phyloP scores from a whole-genome alignment of 2,888 invertebrate genomes.

The Tiphia femorata region DNA sequence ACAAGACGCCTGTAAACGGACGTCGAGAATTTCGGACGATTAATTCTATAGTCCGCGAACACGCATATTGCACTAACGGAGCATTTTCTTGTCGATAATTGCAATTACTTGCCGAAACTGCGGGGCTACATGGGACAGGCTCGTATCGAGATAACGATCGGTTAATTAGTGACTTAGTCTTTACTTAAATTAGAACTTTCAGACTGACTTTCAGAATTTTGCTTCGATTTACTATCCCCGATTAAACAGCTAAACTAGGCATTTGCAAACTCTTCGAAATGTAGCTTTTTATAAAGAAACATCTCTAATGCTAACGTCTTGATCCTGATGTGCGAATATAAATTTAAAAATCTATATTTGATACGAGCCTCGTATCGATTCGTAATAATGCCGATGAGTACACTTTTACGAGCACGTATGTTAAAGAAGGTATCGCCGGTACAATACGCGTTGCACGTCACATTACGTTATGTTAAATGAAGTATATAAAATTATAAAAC shows the following conservation, averaged over 20 bases:
- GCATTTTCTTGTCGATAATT: slow-evolving; percentile 37
- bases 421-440: not conserved
- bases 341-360: not conserved
- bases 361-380: slow-evolving; percentile 18
- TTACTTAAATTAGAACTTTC: no score
- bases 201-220: no score
- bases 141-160: not conserved
- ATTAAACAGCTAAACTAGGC: no score
- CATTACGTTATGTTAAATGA: slow-evolving; percentile 37
- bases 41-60: slow-evolving; percentile 28
- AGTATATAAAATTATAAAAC: slow-evolving; percentile 60
- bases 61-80: slow-evolving; percentile 49
- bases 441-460: slow-evolving; percentile 11
- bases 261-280: not conserved
- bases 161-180: not conserved
- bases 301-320: no score
- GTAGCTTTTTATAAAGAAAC: not conserved
- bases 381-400: not conserved
- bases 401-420: not conserved
- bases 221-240: no score
- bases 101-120: slow-evolving; percentile 22
- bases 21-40: slow-evolving; percentile 20
- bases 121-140: not conserved
- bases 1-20: slow-evolving; percentile 36
- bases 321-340: no score